Percentiles rank a stretch among this genome's conserved stretches.
Conservation (phyloP, 2,888 invertebrate species). For the Julus scandinavius region DNA sequence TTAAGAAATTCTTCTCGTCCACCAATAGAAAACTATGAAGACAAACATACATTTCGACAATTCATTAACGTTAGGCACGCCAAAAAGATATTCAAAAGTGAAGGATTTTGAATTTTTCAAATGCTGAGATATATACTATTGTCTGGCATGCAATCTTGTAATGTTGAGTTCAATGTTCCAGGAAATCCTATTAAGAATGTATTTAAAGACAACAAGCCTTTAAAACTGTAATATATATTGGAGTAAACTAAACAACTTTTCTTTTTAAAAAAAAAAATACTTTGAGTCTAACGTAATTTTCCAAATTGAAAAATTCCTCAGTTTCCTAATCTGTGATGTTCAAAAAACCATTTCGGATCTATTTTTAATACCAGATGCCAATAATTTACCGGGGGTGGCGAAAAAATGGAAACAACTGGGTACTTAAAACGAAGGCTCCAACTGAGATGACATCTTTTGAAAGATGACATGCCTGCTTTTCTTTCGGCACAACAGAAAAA, state of each 20-base stretch:
- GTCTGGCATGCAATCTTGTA: background rate
- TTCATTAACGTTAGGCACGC: slow-evolving; percentile 17
- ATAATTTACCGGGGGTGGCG: slow-evolving; percentile 16
- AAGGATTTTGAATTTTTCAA: background rate
- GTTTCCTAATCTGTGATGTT: background rate
- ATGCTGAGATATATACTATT: background rate
- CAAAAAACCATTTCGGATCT: background rate
- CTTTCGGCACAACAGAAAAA: background rate
- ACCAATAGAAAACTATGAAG: background rate
- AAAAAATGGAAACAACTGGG: slow-evolving; percentile 45
- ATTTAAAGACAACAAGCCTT: background rate
- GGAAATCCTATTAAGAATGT: background rate
- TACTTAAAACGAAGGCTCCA: slow-evolving; percentile 17
- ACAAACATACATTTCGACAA: background rate
- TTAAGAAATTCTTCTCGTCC: background rate
- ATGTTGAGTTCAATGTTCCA: background rate
- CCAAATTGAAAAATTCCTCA: slow-evolving; percentile 37
- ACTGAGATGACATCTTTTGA: slow-evolving; percentile 34
- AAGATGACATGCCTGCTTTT: slow-evolving; percentile 39
- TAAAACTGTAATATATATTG: background rate
- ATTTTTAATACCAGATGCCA: slow-evolving; percentile 16
- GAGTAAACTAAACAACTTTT: background rate
- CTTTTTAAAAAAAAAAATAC: background rate
- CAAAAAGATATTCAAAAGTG: background rate
- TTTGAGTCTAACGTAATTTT: background rate